Conservation (phyloP, 2,113 vertebrate species). For the Pseudonaja textilis region DNA sequence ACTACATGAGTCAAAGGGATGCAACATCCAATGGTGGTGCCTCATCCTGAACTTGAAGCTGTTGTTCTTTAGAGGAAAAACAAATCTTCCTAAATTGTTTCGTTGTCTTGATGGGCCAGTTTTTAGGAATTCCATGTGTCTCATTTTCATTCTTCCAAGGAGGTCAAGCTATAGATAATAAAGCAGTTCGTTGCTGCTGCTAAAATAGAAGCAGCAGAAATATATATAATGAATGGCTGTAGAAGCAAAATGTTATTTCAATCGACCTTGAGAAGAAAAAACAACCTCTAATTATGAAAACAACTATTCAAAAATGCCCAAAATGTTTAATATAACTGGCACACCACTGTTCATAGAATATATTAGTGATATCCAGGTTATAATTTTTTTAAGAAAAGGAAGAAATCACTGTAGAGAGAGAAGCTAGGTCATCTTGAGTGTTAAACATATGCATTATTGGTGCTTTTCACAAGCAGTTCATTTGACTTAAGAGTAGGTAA, state of each 20-base stretch:
- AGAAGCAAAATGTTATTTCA: slow-evolving; percentile 77
- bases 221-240: slow-evolving; percentile 76
- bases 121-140: slow-evolving; percentile 62
- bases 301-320: slow-evolving; percentile 40
- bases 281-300: not conserved
- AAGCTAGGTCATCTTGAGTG: slow-evolving; percentile 51
- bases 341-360: slow-evolving; percentile 29
- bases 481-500: slow-evolving; percentile 47
- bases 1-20: slow-evolving; percentile 65
- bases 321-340: slow-evolving; percentile 21
- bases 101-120: slow-evolving; percentile 65
- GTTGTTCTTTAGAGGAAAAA: slow-evolving; percentile 60
- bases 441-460: slow-evolving; percentile 33
- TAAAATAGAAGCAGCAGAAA: slow-evolving; percentile 63
- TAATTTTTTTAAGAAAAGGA: slow-evolving; percentile 47
- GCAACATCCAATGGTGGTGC: slow-evolving; percentile 66
- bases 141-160: slow-evolving; percentile 57
- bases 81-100: slow-evolving; percentile 61
- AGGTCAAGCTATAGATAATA: slow-evolving; percentile 67
- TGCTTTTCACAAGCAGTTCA: slow-evolving; percentile 55
- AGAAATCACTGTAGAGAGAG: slow-evolving; percentile 44
- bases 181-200: slow-evolving; percentile 56
- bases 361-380: slow-evolving; percentile 37
- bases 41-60: slow-evolving; percentile 60
- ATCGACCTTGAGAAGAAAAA: slow-evolving; percentile 80